Conservation (phyloP, 2,113 vertebrate genomes). For the Circaetus cinerascens region DNA sequence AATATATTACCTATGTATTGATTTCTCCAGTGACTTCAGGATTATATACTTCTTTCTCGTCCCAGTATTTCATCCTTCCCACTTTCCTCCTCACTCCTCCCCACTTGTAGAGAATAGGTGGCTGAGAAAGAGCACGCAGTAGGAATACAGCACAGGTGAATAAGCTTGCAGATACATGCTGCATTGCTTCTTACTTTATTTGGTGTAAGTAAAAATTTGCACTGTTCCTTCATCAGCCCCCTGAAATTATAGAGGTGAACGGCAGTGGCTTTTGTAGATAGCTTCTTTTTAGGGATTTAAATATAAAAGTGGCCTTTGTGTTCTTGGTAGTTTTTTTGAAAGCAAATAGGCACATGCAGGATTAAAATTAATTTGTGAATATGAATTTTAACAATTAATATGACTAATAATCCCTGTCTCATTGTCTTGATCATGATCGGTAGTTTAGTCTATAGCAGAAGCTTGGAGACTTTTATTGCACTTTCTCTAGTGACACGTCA, state of each 20-base stretch:
- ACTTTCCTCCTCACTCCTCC: neutral
- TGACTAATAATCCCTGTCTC: neutral
- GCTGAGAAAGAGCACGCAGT: neutral
- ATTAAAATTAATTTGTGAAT: conserved; percentile 26
- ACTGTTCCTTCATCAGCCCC: neutral
- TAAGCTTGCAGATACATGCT: neutral
- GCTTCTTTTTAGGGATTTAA: neutral
- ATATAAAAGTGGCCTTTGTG: neutral
- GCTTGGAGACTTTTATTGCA: neutral
- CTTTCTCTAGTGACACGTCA: neutral
- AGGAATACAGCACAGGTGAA: neutral
- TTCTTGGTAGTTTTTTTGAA: conserved; percentile 5
- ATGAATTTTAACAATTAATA: neutral
- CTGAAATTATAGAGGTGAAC: neutral
- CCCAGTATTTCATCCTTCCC: neutral
- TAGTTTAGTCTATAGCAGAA: neutral
- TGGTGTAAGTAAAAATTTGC: neutral
- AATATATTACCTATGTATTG: neutral
- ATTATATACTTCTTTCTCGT: neutral
- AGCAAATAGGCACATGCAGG: neutral
- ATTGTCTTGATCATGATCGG: neutral
- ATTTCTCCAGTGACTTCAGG: neutral
- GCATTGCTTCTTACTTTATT: neutral
- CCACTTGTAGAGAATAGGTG: neutral
- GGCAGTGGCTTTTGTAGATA: neutral